Evolutionary conservation across 2,113 vertebrate genomes (phyloP).

Genomic region (Theristicus caerulescens): DNA sequence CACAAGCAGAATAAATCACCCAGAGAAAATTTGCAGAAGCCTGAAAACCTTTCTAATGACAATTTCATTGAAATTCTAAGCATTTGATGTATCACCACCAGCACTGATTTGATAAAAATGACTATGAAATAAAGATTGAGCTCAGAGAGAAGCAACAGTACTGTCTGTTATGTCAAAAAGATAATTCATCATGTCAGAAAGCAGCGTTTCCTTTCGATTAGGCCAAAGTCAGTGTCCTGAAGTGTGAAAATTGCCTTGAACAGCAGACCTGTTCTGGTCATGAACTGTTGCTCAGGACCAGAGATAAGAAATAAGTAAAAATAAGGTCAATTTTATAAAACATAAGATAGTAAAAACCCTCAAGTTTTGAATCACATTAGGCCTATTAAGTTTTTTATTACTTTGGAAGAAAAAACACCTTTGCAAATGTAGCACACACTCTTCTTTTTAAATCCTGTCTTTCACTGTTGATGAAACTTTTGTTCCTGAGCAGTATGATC

Average conservation of each 20-base stretch:
- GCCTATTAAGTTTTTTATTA: background rate
- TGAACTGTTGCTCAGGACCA: background rate
- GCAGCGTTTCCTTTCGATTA: background rate
- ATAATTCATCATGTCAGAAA: background rate
- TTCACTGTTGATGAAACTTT: background rate
- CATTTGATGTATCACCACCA: background rate
- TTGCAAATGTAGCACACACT: background rate
- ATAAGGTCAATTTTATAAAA: background rate
- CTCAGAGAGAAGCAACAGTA: background rate
- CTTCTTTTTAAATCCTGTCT: background rate
- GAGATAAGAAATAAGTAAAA: background rate
- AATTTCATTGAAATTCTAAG: slow-evolving; percentile 1
- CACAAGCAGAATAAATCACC: background rate
- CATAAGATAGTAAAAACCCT: background rate
- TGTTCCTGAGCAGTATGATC: background rate
- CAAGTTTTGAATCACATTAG: background rate
- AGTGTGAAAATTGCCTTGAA: background rate
- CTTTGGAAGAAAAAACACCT: background rate
- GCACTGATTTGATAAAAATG: background rate
- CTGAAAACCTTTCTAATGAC: background rate
- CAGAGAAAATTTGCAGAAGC: background rate
- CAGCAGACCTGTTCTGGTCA: background rate
- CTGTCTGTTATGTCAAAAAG: background rate
- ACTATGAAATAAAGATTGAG: background rate
- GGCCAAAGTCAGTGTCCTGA: background rate